phyloP scores from a whole-genome alignment of 2,797 vertebrate species.

The Crossoptilon crossoptilon region DNA sequence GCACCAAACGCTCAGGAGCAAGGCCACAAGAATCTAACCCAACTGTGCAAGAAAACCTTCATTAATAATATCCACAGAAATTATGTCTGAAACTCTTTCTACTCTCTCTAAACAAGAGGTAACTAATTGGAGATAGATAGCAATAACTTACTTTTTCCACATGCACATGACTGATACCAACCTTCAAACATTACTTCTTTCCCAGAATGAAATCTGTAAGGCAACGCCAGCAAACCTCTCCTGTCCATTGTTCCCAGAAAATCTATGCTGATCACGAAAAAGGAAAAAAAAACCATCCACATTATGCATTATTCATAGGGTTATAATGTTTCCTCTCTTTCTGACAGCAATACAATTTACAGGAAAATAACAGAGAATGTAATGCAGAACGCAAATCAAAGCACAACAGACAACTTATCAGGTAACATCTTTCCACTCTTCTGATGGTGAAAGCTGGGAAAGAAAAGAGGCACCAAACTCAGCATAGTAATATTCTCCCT shows the following conservation, averaged over 20 bases:
- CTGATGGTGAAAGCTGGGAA: neutral
- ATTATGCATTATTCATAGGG: slow-evolving; percentile 13
- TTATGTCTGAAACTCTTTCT: neutral
- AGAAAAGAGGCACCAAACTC: neutral
- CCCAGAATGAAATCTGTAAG: slow-evolving; percentile 14
- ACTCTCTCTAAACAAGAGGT: neutral
- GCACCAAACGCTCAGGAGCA: slow-evolving; percentile 45
- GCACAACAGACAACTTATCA: neutral
- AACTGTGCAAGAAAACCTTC: slow-evolving; percentile 8
- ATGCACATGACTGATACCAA: neutral
- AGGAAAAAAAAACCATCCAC: neutral
- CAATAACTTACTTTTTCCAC: neutral
- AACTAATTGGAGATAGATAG: neutral
- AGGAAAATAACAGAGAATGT: neutral
- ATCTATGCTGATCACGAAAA: neutral
- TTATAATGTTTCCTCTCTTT: neutral
- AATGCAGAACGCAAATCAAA: neutral
- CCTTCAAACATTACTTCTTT: neutral
- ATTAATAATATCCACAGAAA: neutral
- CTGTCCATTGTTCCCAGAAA: neutral
- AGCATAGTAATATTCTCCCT: neutral
- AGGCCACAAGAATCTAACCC: slow-evolving; percentile 38
- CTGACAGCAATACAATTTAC: neutral
- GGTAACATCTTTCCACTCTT: neutral
- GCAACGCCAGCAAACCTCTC: neutral